These are phyloP conservation scores for Poecile atricapillus DNA, from an alignment of 2,113 vertebrate genomes.

Conservation along the genomic window DNA sequence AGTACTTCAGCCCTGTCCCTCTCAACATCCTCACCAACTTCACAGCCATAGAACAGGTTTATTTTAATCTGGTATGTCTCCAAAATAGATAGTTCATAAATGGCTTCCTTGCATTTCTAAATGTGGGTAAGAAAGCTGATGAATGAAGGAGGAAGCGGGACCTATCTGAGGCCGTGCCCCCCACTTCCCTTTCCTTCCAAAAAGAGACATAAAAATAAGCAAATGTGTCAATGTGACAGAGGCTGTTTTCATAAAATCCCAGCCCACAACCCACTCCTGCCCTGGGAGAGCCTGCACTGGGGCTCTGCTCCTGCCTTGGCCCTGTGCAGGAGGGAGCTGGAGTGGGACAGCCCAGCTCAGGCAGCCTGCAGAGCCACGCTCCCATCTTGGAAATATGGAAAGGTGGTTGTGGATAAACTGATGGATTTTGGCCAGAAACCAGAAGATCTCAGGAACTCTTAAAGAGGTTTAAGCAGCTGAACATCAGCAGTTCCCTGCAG, in stretches of 20 bases:
- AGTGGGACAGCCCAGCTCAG: background rate
- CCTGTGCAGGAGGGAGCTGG: rapidly evolving
- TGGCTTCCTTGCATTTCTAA: background rate
- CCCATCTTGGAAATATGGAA: background rate
- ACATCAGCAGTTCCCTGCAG: background rate
- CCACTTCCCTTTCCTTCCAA: background rate
- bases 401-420: background rate
- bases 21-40: background rate
- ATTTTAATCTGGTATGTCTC: constrained; percentile 7
- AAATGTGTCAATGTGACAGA: background rate
- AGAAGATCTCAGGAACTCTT: background rate
- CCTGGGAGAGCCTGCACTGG: background rate
- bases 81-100: background rate
- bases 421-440: rapidly evolving
- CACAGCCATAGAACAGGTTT: background rate
- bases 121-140: background rate
- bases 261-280: background rate
- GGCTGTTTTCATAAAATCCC: background rate
- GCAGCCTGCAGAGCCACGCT: rapidly evolving
- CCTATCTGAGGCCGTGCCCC: background rate
- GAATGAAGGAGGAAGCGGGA: background rate
- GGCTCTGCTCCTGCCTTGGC: background rate
- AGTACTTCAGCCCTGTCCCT: background rate
- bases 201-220: background rate
- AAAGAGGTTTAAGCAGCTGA: background rate